These are phyloP conservation scores for Mus pahari DNA, from an alignment of 2,113 vertebrate species.

Conservation along the genomic window DNA sequence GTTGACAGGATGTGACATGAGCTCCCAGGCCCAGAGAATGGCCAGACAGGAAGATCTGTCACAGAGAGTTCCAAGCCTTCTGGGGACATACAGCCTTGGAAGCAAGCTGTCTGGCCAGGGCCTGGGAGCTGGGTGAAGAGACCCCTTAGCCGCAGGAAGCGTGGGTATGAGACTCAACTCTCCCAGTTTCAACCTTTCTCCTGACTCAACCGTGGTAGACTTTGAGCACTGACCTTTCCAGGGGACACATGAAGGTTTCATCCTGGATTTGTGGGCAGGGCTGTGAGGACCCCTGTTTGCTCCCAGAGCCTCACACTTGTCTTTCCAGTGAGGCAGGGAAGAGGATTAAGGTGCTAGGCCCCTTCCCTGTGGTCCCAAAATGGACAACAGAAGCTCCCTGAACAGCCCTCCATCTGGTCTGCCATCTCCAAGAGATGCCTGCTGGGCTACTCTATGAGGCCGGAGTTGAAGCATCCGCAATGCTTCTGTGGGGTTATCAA, in stretches of 20 bases:
- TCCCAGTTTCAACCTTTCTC: not conserved
- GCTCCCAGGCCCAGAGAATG: fast-evolving
- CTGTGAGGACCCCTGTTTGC: fast-evolving
- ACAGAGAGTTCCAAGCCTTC: fast-evolving
- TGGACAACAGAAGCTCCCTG: not conserved
- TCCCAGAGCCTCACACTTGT: not conserved
- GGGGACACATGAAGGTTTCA: not conserved
- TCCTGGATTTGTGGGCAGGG: fast-evolving
- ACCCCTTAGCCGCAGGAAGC: not conserved
- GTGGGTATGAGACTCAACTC: not conserved
- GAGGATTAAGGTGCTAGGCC: fast-evolving
- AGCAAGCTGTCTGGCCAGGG: fast-evolving
- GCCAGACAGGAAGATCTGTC: fast-evolving
- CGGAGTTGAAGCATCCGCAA: fast-evolving
- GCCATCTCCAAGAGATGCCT: no score
- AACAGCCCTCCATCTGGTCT: fast-evolving
- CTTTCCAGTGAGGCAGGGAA: fast-evolving
- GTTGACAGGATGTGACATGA: fast-evolving
- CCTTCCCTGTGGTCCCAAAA: not conserved
- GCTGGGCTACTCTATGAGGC: not conserved
- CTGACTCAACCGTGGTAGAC: not conserved
- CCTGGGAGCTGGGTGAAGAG: fast-evolving
- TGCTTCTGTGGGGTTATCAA: not conserved
- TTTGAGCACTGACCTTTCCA: not conserved
- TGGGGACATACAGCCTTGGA: not conserved